These are phyloP conservation scores for Ovibos moschatus DNA, from an alignment of 2,113 vertebrate genomes.

Conservation along the genomic window DNA sequence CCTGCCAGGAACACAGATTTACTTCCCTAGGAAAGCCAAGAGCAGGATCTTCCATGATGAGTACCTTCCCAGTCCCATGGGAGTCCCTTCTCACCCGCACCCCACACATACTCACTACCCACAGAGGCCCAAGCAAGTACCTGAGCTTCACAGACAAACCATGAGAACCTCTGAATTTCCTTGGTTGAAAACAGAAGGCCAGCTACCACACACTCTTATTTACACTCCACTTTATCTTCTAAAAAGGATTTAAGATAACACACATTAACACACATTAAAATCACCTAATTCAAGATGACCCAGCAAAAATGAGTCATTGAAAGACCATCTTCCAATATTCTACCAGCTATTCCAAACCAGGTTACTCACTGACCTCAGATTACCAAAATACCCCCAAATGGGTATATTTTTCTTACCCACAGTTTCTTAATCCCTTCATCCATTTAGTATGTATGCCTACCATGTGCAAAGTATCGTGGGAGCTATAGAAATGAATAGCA, in stretches of 20 bases:
- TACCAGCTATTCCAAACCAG: background rate
- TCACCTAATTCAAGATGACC: background rate
- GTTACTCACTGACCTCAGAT: background rate
- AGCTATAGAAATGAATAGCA: background rate
- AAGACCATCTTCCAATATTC: background rate
- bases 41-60: background rate
- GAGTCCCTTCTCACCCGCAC: background rate
- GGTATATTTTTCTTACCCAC: background rate
- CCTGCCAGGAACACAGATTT: background rate
- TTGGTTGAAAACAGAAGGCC: background rate
- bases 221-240: background rate
- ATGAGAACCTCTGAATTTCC: background rate
- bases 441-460: background rate
- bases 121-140: background rate
- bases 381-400: background rate
- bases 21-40: background rate
- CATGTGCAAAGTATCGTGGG: background rate
- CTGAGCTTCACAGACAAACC: background rate
- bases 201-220: background rate
- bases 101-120: background rate
- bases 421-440: background rate
- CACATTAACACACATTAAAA: background rate
- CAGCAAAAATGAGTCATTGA: background rate
- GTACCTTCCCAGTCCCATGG: background rate
- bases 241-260: background rate